Evolutionary conservation across 2,797 vertebrate species (phyloP), one percentile per base, ranked within the genome.

Genomic region (Anabas testudineus): DNA sequence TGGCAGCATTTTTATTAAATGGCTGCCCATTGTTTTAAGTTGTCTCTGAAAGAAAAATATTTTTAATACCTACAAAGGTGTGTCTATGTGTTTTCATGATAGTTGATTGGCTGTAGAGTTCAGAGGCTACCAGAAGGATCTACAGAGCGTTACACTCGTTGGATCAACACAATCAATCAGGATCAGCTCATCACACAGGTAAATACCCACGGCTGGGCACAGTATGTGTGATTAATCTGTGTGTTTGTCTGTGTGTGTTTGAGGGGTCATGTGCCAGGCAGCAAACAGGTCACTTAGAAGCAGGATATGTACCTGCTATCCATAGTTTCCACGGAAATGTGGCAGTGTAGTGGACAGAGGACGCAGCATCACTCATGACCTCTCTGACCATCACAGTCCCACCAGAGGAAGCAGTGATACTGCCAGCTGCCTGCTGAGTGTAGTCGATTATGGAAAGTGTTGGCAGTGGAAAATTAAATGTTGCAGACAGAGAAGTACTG

Each of bases 141-240:
- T 5, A 99, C 97, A 0, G 93, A 95, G 18, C 95, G 97, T 0
- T 99, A 99, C 76, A 97, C 96, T 0, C 95, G 95, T 66, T 99
- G 97, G 97, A 95, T 99, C 90, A 99, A 99, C 85, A 91, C 84
- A 21, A 86, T 97, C 39, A 90, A 81, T 12, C 84, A 92, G 2
- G 92, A 95, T 0, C 97, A 99, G 64, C 96, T 99, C 12, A 71
- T 94, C 34, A 97, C 95, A 47, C 97, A 99, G 96, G 98, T 99
- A 92, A 67, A 69, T 24, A 46, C 49, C 18, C 2, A 2, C 34
- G 19, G 26, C 48, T 21, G 15, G 15, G 16, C 5, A 0, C 49
- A 49, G 28, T 6, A 4, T 60, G 19, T 65, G 47, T 56, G 28
- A 75, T n/a, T 22, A 28, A 21, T 58, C 65, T 34, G 39, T 64